A percentile compares a stretch with the other conserved stretches of the same genome.
Evolutionary conservation across 2,113 vertebrate genomes (phyloP).

Genomic region (Xiphophorus hellerii): DNA sequence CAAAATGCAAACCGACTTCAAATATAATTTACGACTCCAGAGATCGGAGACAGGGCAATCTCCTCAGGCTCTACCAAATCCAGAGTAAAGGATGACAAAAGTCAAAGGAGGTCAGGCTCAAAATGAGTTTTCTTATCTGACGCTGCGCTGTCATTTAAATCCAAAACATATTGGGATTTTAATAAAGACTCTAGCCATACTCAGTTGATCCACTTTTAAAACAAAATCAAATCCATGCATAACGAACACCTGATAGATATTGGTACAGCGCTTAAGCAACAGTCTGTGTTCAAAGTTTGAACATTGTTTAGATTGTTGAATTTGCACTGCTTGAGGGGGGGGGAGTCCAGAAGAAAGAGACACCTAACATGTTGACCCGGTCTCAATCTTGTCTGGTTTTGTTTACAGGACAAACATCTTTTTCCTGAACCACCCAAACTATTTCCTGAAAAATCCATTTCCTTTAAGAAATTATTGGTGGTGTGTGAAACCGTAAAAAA

Average conservation of each 20-base stretch:
- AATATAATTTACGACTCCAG: conserved; percentile 10
- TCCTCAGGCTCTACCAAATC: neutral
- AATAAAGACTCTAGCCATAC: neutral
- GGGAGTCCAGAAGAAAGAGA: neutral
- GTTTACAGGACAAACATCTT: neutral
- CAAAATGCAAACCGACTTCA: neutral
- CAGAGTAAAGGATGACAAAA: conserved; percentile 20
- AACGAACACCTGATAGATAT: neutral
- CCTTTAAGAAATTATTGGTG: neutral
- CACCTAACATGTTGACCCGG: neutral
- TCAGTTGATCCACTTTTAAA: neutral
- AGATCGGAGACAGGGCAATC: neutral
- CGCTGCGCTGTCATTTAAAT: conserved; percentile 8
- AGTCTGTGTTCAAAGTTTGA: neutral
- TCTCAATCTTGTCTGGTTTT: neutral
- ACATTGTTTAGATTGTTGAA: too few species aligned
- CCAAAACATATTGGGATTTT: conserved; percentile 1
- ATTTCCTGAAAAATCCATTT: conserved; percentile 1
- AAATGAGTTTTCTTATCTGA: conserved; percentile 51
- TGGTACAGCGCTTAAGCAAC: neutral
- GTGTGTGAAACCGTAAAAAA: neutral
- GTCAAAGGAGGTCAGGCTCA: conserved; percentile 2
- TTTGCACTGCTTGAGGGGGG: too few species aligned
- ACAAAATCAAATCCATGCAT: neutral
- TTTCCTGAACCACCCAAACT: neutral